phyloP scores from a whole-genome alignment of 2,113 vertebrate genomes.

The Nothoprocta perdicaria region DNA sequence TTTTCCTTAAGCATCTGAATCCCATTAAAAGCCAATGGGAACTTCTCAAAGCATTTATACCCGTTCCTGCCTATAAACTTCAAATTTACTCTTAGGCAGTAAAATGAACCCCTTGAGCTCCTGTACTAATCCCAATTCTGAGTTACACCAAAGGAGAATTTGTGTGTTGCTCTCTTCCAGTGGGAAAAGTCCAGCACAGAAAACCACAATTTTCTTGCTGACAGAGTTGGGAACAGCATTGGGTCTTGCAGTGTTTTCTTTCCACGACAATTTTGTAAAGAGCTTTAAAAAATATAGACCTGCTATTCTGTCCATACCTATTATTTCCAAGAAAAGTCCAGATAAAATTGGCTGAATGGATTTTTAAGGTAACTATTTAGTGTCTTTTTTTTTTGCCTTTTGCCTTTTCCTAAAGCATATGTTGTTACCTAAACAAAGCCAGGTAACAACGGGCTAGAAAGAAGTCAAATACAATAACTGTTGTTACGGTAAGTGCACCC shows the following conservation, averaged over 20 bases:
- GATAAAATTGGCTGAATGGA: rapidly evolving
- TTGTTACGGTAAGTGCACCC: too few species aligned
- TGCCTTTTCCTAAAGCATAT: not conserved
- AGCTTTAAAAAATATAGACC: not conserved
- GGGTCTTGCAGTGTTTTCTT: not conserved
- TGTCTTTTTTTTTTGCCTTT: rapidly evolving
- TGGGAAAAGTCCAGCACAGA: not conserved
- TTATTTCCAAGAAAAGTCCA: not conserved
- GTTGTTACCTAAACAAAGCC: not conserved
- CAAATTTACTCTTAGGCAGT: not conserved
- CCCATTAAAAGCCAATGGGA: not conserved
- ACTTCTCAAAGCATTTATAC: not conserved
- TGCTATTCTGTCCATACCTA: not conserved
- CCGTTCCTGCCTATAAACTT: not conserved
- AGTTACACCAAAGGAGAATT: not conserved
- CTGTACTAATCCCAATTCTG: rapidly evolving
- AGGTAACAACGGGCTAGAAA: not conserved
- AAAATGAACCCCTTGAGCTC: not conserved
- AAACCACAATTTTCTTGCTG: rapidly evolving
- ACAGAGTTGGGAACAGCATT: rapidly evolving
- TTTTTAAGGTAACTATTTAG: too few species aligned
- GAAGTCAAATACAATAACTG: not conserved
- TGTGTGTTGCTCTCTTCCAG: rapidly evolving
- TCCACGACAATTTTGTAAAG: not conserved
- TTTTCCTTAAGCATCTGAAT: not conserved